Conservation (phyloP, 2,797 vertebrate genomes). For the Alosa sapidissima region DNA sequence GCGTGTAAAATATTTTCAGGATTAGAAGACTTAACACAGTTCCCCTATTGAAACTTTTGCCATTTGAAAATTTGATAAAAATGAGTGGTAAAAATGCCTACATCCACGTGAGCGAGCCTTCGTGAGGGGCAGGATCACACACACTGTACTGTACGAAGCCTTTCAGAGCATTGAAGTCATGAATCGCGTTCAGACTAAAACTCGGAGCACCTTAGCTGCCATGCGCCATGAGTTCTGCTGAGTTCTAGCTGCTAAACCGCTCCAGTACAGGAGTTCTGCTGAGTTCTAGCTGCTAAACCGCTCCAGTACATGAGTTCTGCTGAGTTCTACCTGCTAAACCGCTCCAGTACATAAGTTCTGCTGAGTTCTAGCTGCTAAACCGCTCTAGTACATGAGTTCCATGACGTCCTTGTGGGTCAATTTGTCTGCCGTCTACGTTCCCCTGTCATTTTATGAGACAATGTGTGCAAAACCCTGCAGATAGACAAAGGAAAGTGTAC, state of each 20-base stretch:
- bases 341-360: not conserved
- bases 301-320: not conserved
- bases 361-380: not conserved
- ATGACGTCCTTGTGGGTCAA: not conserved
- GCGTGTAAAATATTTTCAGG: not conserved
- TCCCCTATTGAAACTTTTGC: not conserved
- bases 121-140: not conserved
- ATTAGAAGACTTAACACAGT: not conserved
- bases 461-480: conserved; percentile 7
- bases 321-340: not conserved
- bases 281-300: not conserved
- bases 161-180: not conserved
- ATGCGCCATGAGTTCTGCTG: not conserved
- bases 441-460: not conserved
- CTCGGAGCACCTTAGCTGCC: not conserved
- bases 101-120: not conserved
- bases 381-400: not conserved
- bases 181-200: not conserved
- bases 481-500: not conserved
- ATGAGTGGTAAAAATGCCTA: conserved; percentile 15
- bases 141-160: not conserved
- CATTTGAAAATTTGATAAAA: not conserved
- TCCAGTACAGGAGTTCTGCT: not conserved
- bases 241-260: not conserved
- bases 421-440: not conserved